Base-by-base conservation (phyloP, 2,797 vertebrate genomes). In the Anabas testudineus region DNA sequence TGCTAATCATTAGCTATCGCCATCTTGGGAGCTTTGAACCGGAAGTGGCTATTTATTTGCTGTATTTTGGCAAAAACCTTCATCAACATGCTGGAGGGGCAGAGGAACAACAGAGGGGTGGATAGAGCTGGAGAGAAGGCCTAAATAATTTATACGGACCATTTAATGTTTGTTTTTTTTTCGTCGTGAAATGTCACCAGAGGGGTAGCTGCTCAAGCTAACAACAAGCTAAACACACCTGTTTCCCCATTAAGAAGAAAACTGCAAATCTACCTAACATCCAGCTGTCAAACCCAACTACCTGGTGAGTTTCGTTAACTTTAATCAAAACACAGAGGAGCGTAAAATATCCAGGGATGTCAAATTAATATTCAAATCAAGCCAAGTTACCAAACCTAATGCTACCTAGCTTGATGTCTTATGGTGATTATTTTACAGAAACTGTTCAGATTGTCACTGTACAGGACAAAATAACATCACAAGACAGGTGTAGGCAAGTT, bases 211-310 rank as follows among this genome's bases (percentile, higher is more conserved):
- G n/a, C n/a, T n/a, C n/a, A n/a, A n/a, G n/a, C n/a, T n/a, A n/a
- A n/a, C n/a, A n/a, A 43, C 54, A 47, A 48, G 51, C 42, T 63
- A 15, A 68, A 15, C 34, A n/a, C 57, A 59, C 39, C 16, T 15
- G 43, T 18, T 43, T 16, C 10, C 14, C 2, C 4, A 9, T 10
- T 21, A 5, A 49, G 22, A 18, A 9, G 28, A 30, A 34, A 32
- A 49, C 19, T 7, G 15, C 3, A 36, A 32, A 19, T 16, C 4
- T 3, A 3, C 37, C 45, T 5, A 12, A 13, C 56, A 24, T 13
- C 54, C 37, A 9, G 37, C 1, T 16, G 2, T 34, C 26, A 54
- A 21, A 18, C 15, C 41, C n/a, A n/a, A n/a, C n/a, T 14, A n/a
- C 60, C 46, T 36, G 34, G 34, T 36, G 10, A 10, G 34, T 36